Evolutionary conservation across 1,140 invertebrate genomes (phyloP), one percentile per base, ranked within the genome.

Genomic region (Leptinotarsa defecta): DNA sequence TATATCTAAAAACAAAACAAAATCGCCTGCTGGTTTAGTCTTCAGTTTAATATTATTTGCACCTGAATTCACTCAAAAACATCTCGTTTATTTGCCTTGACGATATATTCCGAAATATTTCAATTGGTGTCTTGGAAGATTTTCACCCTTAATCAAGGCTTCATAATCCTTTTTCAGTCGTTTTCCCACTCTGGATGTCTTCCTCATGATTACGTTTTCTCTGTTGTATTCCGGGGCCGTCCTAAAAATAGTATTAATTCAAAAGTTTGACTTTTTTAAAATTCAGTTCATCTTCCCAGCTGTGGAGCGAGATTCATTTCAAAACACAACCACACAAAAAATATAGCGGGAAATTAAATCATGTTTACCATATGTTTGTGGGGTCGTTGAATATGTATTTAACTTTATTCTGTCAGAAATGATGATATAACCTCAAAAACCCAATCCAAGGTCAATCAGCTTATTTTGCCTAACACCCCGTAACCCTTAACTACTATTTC

Each of bases 161-260:
- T 65, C 64, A 34, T 65, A 65, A 20, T 65, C 64, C 64, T 20
- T 65, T 4, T 65, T 20, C 13, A 20, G 64, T 65, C 20, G 13
- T 22, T 65, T 65, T 24, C 20, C 19, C 6, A 65, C 20, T 65
- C 64, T 65, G 20, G 64, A 65, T 22, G 64, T 24, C 20, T 57
- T 57, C 52, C n/a, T 65, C 61, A 62, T 20, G 20, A 20, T 19
- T 65, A 15, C 20, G 17, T 65, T 34, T 65, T 65, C 27, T 15
- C 17, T n/a, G 17, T 34, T 27, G 15, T 48, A n/a, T 48, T 69
- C 43, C 27, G 34, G 19, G 17, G 22, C 43, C 34, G 48, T 48
- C 68, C 68, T 69, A 27, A 2, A 69, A 69, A 15, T 27, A 67
- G 19, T 67, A 24, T 67, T 6, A 22, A 6, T 67, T 22, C 24